Evolutionary conservation across 2,113 vertebrate species (phyloP).

Genomic region (Clinocottus analis): DNA sequence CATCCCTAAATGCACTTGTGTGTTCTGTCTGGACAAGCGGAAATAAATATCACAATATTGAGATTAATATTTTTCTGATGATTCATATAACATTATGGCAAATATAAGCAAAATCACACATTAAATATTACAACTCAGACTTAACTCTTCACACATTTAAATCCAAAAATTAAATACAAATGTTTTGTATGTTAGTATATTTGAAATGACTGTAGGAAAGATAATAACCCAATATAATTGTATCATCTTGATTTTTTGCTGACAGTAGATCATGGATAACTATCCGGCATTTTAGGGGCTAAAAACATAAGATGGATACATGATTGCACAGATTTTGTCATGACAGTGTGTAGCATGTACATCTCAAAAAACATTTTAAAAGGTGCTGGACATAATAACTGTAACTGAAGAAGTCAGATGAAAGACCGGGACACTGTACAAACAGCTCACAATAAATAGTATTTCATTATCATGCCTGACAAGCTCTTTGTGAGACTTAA

Average conservation of each 20-base stretch:
- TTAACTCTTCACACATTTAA: background rate
- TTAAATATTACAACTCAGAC: background rate
- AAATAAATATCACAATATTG: background rate
- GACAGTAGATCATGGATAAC: no score
- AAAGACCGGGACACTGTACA: background rate
- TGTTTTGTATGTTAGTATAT: background rate
- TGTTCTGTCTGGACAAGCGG: background rate
- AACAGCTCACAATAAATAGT: conserved; percentile 9
- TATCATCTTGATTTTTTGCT: no score
- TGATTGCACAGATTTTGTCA: background rate
- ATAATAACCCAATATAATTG: no score
- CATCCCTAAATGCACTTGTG: background rate
- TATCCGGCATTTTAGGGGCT: background rate
- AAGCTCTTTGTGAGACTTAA: conserved; percentile 26
- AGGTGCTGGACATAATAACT: background rate
- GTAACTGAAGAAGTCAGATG: background rate
- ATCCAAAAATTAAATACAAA: background rate
- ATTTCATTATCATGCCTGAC: background rate
- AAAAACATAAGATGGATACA: background rate
- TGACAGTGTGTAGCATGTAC: background rate
- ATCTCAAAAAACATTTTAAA: background rate
- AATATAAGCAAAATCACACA: background rate
- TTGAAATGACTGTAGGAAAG: background rate
- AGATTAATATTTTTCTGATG: background rate
- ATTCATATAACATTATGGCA: background rate